Base-by-base conservation (phyloP, 92 coral and sea anemone species). In the Anthopleura xanthogrammica region DNA sequence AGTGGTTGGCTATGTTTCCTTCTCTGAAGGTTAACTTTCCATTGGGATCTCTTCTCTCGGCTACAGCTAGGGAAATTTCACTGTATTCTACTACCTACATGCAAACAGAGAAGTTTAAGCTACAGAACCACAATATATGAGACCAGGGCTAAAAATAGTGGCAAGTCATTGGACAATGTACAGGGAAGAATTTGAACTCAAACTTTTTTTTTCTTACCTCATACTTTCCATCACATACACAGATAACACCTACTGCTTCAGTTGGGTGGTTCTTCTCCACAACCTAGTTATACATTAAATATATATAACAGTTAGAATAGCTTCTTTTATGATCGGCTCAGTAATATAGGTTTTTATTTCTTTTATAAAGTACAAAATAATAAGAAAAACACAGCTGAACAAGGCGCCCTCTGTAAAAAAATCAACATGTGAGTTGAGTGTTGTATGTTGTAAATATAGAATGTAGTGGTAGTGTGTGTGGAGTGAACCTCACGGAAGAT, bases 51-150 rank as follows among this genome's bases (percentile, higher is more conserved):
- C 97, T 90, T 65, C 85, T 94, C 57, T 97, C 87, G 52, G 92
- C 92, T 36, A 86, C 90, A 20, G 88, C 93, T 7, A 58, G 70
- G 19, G 99, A 94, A 76, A 96, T 96, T 73, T 96, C 99, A 84
- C 99, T 96, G 90, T 96, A 96, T 81, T 96, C 99, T 39, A 91
- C 99, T 77, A 96, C 99, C 99, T 96, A 84, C 68, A 80, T 22
- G 9, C 50, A 46, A 46, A 46, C 36, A 29, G 36, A 29, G 36
- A 29, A 0, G 36, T 29, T 29, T 29, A 29, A 29, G 9, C 50
- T 46, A 46, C 50, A 46, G 50, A 5, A 46, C 50, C 50, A 46
- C 36, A 43, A 17, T 24, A 17, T 24, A 58, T 4, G 16, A 65
- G 36, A 29, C 36, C 36, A 29, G 36, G 36, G 36, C 36, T 29